Base-by-base conservation (phyloP, 2,888 invertebrate genomes). In the Pristionchus arcanus region DNA sequence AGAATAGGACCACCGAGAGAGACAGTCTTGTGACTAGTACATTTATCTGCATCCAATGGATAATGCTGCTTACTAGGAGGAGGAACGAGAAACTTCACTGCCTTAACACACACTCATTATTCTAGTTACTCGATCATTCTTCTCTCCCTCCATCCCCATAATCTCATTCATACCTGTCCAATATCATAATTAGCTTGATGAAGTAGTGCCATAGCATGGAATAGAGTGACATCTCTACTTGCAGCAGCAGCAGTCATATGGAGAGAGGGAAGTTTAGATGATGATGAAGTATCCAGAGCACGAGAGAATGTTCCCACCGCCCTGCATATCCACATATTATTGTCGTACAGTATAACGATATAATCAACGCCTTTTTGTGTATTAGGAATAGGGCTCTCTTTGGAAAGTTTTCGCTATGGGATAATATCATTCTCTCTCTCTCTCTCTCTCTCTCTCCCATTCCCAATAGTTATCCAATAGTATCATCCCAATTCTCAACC, bases 241-340 rank as follows among this genome's bases (percentile, higher is more conserved):
- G 99, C 99, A 91, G 99, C 98, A 90, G 99, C 99, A 91, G 99
- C 99, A 95, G 98, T 98, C 98, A 99, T 98, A 96, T 99, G 99
- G 94, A 99, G 96, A 95, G 98, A 98, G 91, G 99, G 99, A 95
- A 99, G 98, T 96, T 99, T 98, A 85, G 99, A 98, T 94, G 98
- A 98, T 96, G 98, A 98, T 94, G 98, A 98, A 96, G 98, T 98
- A 96, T 99, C 99, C 92, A 99, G 97, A 91, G 99, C 99, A 94
- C 99, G 97, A 92, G 99, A 98, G 96, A 99, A 99, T 92, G 99
- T 99, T 93, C 99, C 99, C 93, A 99, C 98, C 86, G 98, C 98
- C 92, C 96, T 96, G 91, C 28, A 91, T 89, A 9, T 49, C 13
- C 11, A 49, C 42, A 49, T 9, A 49, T 49, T 49, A 49, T 49